Evolutionary conservation across 2,113 vertebrate genomes (phyloP), one percentile per base, ranked within the genome.

Genomic region (Carettochelys insculpta): DNA sequence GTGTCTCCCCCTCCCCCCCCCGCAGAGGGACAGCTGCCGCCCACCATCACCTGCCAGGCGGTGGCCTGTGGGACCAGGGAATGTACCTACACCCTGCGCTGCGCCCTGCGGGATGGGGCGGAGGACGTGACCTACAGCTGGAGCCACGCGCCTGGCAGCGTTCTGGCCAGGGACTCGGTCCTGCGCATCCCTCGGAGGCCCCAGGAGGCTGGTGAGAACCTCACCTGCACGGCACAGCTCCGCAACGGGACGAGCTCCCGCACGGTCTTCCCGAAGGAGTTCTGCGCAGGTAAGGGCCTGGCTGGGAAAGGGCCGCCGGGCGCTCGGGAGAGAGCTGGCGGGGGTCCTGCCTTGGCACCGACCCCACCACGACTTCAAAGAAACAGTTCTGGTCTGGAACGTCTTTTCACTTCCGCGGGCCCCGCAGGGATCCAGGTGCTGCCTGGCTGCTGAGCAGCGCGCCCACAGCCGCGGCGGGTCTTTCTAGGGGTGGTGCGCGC

Each of bases 71-170:
- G 86, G 0, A 8, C 1, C 0, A 0, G 1, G 0, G 0, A 1
- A 12, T 94, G 94, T 78, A 2, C 0, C 20, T 89, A 77, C 41
- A 7, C 3, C 20, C 78, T 95, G 81, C 4, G 0, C 47, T 94
- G 91, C 17, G 0, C 20, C 1, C 1, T 1, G 0, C 6, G 53
- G 0, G 27, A 8, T 17, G 1, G 22, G 38, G 50, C 83, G 9
- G 17, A 20, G 29, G 5, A 27, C 1, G 0, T 85, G 47, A 83
- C 75, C 86, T 95, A 90, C 3, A 0, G 0, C 5, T 95, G 94
- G 94, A 86, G 16, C 20, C n/a, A 9, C 3, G 0, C 0, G 2
- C 3, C 13, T 0, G 0, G 0, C 61, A 1, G 0, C 0, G 0
- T 0, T 1, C 53, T 65, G 34, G n/a, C 61, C 34, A 10, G 7